Percentiles rank a stretch among this genome's conserved stretches.
Conservation (phyloP, 2,888 invertebrate species). For the Ochlodes sylvanus region DNA sequence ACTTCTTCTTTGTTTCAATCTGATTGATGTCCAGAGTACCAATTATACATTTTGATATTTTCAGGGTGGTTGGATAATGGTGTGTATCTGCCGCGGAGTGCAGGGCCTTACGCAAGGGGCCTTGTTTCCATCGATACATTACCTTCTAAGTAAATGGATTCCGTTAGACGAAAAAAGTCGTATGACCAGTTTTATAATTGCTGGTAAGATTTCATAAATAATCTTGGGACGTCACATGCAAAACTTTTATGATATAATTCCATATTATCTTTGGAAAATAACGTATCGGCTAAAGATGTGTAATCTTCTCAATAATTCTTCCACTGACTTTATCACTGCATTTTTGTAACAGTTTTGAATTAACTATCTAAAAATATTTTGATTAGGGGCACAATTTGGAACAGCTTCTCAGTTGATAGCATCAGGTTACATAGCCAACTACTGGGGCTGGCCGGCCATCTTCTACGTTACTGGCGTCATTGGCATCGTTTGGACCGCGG, state of each 20-base stretch:
- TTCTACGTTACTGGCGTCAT: slow-evolving; percentile 88
- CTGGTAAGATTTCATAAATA: slow-evolving; percentile 49
- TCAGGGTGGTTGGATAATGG: slow-evolving; percentile 83
- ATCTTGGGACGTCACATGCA: no score
- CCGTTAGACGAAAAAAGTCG: slow-evolving; percentile 87
- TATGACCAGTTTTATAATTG: slow-evolving; percentile 83
- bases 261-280: no score
- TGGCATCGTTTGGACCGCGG: slow-evolving; percentile 83
- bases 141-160: slow-evolving; percentile 66
- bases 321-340: no score
- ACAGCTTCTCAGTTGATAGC: slow-evolving; percentile 88
- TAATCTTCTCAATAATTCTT: no score
- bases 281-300: no score
- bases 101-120: slow-evolving; percentile 86
- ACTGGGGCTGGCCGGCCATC: slow-evolving; percentile 89
- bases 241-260: no score
- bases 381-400: slow-evolving; percentile 88
- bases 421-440: slow-evolving; percentile 87
- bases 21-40: no score
- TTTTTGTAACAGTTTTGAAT: no score
- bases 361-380: neutral
- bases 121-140: slow-evolving; percentile 85
- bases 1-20: no score
- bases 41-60: slow-evolving; percentile 42
- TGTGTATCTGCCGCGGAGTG: slow-evolving; percentile 86